Base-by-base conservation (phyloP, 2,888 invertebrate species). In the Leptinotarsa rubiginosa region DNA sequence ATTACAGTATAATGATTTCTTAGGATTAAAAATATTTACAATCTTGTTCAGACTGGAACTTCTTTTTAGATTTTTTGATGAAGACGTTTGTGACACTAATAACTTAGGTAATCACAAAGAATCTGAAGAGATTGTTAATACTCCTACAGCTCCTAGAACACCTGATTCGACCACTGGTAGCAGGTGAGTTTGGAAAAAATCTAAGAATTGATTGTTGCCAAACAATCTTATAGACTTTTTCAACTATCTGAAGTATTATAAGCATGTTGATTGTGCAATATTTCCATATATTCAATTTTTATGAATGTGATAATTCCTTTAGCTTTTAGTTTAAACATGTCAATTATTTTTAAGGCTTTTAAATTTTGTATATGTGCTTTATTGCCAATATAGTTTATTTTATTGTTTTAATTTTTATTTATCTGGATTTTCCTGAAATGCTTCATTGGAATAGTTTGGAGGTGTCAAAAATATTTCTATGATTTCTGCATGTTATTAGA, bases 61-160 rank as follows among this genome's bases (percentile, higher is more conserved):
- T 72, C 72, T 66, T 70, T 77, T 62, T 79, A 88, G 89, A 78
- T 89, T 89, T 83, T 89, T 89, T 79, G 88, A 89, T 83, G 83
- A 82, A 67, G 88, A 88, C 81, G 88, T 88, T 2, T 86, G 87
- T 77, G 87, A 87, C 78, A 81, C 86, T 2, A 86, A 83, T 73
- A 87, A 85, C 74, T 82, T 84, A 65, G 83, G 84, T 65, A 85
- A 81, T 76, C 80, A 85, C 62, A 86, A 87, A 77, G 89, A 89
- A 81, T 89, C 90, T 59, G 88, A 88, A 22, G 90, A 91, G 52
- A 85, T 88, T 72, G 82, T 87, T 54, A 87, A 88, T 80, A 92
- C 92, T 76, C 92, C 92, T 78, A 92, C 92, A 16, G 92, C 92
- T 69, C 92, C 92, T 18, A 87, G 92, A 74, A 92, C 92, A 0